These are phyloP conservation scores for Diarsia dahlii DNA, from an alignment of 2,888 invertebrate genomes.

Conservation along the genomic window DNA sequence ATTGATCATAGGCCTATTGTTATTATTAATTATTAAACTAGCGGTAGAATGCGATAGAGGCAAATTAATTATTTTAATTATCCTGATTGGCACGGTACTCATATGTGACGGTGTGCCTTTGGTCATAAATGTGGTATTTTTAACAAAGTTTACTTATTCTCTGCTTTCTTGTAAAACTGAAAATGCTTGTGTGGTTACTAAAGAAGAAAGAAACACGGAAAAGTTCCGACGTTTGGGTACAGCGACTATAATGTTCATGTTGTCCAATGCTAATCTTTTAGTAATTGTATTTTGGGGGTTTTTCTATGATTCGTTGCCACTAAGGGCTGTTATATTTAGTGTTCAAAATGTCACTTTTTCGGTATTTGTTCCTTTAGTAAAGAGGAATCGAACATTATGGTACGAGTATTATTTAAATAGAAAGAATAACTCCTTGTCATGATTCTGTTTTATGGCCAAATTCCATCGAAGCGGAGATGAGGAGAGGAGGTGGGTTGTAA, in stretches of 20 bases:
- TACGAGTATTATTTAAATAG: not conserved
- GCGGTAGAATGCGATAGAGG: not conserved
- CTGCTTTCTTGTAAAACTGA: not conserved
- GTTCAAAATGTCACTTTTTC: constrained; percentile 2
- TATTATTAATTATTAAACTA: not conserved
- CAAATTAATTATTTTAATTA: not conserved
- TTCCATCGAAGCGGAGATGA: not conserved
- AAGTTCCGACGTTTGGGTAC: not conserved
- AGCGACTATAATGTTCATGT: constrained; percentile 1
- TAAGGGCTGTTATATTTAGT: not conserved
- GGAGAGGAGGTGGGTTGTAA: not conserved
- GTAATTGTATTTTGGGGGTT: not conserved
- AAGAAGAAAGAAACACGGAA: not conserved
- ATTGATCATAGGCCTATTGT: not conserved
- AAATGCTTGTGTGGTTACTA: not conserved
- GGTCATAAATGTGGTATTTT: constrained; percentile 12
- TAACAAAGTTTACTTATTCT: not conserved
- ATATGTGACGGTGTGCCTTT: not conserved
- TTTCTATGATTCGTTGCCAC: not conserved
- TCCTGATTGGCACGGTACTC: not conserved
- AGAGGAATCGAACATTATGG: constrained; percentile 12
- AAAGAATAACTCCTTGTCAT: not conserved
- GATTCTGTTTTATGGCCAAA: not conserved
- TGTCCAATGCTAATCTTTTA: not conserved
- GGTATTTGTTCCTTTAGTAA: constrained; percentile 15